phyloP scores from a whole-genome alignment of 2,797 vertebrate species.

The Chelon auratus region DNA sequence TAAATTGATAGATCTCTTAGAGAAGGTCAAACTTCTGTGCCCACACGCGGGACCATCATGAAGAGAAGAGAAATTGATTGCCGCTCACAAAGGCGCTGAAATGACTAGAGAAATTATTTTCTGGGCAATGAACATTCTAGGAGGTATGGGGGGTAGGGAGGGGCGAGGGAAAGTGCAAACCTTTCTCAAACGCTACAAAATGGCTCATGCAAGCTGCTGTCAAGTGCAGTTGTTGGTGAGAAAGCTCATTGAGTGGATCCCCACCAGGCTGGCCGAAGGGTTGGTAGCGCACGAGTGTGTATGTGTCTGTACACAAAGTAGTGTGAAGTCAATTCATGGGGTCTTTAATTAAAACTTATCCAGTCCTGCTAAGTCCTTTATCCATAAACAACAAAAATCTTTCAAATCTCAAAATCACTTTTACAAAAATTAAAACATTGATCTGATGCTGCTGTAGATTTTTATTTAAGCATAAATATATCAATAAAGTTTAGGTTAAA shows the following conservation, averaged over 20 bases:
- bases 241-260: constrained; percentile 70
- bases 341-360: constrained; percentile 1
- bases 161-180: constrained; percentile 65
- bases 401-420: background rate
- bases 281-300: constrained; percentile 35
- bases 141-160: constrained; percentile 51
- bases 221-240: constrained; percentile 79
- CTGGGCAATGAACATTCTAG: constrained; percentile 87
- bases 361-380: too few relatives aligned
- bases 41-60: constrained; percentile 84
- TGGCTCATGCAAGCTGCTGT: constrained; percentile 81
- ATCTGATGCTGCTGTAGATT: background rate
- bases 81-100: constrained; percentile 87
- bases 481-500: background rate
- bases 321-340: background rate
- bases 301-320: constrained; percentile 14
- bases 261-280: constrained; percentile 16
- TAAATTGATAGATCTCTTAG: constrained; percentile 89
- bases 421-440: background rate
- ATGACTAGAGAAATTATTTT: constrained; percentile 90
- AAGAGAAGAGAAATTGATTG: constrained; percentile 90
- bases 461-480: background rate
- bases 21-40: constrained; percentile 90
- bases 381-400: background rate
- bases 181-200: constrained; percentile 80